Base-by-base conservation (phyloP, 2,797 vertebrate genomes). In the Ibycter americanus region DNA sequence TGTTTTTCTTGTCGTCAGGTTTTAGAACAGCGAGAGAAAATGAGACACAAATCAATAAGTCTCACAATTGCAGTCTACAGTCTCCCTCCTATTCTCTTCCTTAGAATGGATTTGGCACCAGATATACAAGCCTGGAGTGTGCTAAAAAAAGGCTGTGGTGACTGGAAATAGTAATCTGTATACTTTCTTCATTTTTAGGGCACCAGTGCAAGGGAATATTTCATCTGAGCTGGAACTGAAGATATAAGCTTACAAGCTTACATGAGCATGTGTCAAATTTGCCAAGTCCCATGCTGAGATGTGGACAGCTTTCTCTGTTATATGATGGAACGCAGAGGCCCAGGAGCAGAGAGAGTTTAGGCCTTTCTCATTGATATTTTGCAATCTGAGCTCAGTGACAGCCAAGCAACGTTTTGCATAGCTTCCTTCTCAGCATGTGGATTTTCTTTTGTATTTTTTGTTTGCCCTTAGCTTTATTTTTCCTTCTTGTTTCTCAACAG, bases 271-370 rank as follows among this genome's bases (percentile, higher is more conserved):
- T 92, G 86, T 82, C 92, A 92, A 51, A 89, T 94, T 89, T 92
- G 20, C 73, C 51, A 66, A 82, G 59, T 52, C 44, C 38, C 82
- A 72, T 93, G 83, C 80, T 72, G 88, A 82, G 83, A 90, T 56
- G 59, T 76, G 66, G 89, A 89, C 81, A 95, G 83, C 31, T 90
- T 96, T 82, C 73, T 72, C 83, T 93, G 46, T 89, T 88, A 32
- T 25, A 23, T 47, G 70, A 68, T 70, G 32, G 42, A 95, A 68
- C 2, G 14, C 46, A 81, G 58, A 94, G 58, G 36, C 8, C 55
- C 31, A 46, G 73, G 29, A 78, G 17, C 36, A 84, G 54, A 58
- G 46, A 72, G 38, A 54, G 14, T 49, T 93, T 82, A 86, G 63
- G 80, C 31, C 42, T 84, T 72, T 87, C 62, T 59, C 80, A 86